phyloP scores from a whole-genome alignment of 2,113 vertebrate genomes.

The Trachemys scripta region DNA sequence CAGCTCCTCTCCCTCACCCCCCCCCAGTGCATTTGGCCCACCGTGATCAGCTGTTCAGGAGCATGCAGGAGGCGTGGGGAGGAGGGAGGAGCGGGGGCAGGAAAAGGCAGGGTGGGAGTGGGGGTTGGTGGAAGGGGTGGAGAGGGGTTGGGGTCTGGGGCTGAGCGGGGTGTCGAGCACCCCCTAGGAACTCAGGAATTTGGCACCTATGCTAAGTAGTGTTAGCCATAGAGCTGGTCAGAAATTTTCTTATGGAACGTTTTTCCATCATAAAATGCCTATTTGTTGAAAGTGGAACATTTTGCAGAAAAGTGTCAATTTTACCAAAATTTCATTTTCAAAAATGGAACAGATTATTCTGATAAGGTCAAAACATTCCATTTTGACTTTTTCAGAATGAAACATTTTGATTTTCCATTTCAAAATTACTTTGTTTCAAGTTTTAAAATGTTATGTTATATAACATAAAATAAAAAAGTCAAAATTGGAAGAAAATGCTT shows the following conservation, averaged over 20 bases:
- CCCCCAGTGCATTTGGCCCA: too few relatives aligned
- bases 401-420: not conserved
- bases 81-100: too few relatives aligned
- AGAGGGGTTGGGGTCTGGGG: too few relatives aligned
- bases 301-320: not conserved
- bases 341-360: not conserved
- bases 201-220: not conserved
- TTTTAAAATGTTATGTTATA: not conserved
- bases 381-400: too few relatives aligned
- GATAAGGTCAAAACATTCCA: not conserved
- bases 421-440: not conserved
- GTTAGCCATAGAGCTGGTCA: not conserved
- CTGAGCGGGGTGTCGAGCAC: too few relatives aligned
- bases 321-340: not conserved
- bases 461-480: not conserved
- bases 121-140: too few relatives aligned
- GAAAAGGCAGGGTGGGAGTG: too few relatives aligned
- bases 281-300: not conserved
- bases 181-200: too few relatives aligned
- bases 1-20: too few relatives aligned
- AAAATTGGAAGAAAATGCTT: not conserved
- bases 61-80: too few relatives aligned
- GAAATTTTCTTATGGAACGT: not conserved
- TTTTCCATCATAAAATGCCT: not conserved
- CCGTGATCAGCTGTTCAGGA: too few relatives aligned